Evolutionary conservation across 2,113 vertebrate genomes (phyloP), one percentile per base, ranked within the genome.

Genomic region (Hassar affinis): DNA sequence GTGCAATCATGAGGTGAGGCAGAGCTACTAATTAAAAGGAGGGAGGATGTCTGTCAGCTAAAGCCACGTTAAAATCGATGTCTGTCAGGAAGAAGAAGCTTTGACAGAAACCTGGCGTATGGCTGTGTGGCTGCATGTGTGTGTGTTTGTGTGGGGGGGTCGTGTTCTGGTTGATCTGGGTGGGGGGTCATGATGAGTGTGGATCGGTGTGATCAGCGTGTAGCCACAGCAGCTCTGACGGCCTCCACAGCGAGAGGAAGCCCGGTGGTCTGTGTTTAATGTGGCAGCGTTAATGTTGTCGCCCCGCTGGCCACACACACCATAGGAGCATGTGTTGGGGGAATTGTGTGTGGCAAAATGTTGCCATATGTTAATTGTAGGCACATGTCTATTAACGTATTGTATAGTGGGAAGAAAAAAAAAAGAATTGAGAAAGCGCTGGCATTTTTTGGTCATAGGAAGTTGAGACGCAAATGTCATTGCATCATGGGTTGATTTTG

Each of bases 231-330:
- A 79, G 33, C 42, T 30, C 38, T 77, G 79, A 54, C 42, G n/a
- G 27, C 68, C 62, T 35, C 78, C 54, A 47, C 66, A 79, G 69
- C 30, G 78, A 78, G 78, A 68, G 84, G 69, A 79, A 80, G 56
- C 47, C 54, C n/a, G 62, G 82, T 82, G 82, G 85, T 86, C 85
- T 71, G 38, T 47, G 79, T 83, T 88, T 86, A 82, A 82, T 85
- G 68, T 86, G 76, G 87, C 20, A 69, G 72, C 33, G 11, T 76
- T 42, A 79, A 82, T 22, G 57, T 75, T 78, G 62, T 79, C 59
- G 25, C 76, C 33, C 33, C 1, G 52, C 64, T 80, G 42, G 38
- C 38, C 80, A 75, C 75, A 51, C 52, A 82, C 42, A 71, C 82
- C 82, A 66, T 42, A 42, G 30, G 68, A 66, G 20, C 66, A 51